A percentile compares a stretch with the other conserved stretches of the same genome.
Evolutionary conservation across 1,140 invertebrate genomes (phyloP).

Genomic region (Notospermus geniculatus): DNA sequence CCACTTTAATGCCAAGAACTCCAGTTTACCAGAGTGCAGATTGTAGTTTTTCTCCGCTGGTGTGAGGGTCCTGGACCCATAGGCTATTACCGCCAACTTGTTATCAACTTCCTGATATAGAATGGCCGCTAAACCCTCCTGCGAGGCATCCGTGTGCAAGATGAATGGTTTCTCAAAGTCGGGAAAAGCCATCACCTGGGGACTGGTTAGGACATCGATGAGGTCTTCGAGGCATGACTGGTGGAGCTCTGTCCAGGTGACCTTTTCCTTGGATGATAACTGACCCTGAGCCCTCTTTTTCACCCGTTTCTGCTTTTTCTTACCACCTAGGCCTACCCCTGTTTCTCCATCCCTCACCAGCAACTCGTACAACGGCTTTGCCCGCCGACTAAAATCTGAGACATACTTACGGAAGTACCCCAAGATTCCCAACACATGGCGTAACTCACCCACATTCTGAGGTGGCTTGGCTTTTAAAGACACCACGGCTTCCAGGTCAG

Average conservation of each 20-base stretch:
- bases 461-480: constrained; percentile 37
- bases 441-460: constrained; percentile 45
- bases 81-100: constrained; percentile 25
- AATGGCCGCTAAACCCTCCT: too few species aligned
- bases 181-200: too few species aligned
- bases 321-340: constrained; percentile 32
- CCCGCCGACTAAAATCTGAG: constrained; percentile 20
- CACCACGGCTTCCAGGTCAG: constrained; percentile 51
- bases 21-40: constrained; percentile 11
- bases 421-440: constrained; percentile 57
- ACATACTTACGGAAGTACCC: constrained; percentile 53
- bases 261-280: constrained; percentile 3
- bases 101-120: constrained; percentile 6
- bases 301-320: constrained; percentile 21
- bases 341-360: too few species aligned
- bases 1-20: too few species aligned
- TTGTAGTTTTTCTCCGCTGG: neutral
- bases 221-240: constrained; percentile 15
- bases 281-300: neutral
- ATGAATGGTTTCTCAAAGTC: too few species aligned
- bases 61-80: constrained; percentile 26
- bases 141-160: too few species aligned
- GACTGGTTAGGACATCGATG: constrained; percentile 34
- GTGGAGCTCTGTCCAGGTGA: constrained; percentile 18
- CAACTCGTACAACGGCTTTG: constrained; percentile 8